phyloP scores from a whole-genome alignment of 2,113 vertebrate genomes.

The Ornithorhynchus anatinus region DNA sequence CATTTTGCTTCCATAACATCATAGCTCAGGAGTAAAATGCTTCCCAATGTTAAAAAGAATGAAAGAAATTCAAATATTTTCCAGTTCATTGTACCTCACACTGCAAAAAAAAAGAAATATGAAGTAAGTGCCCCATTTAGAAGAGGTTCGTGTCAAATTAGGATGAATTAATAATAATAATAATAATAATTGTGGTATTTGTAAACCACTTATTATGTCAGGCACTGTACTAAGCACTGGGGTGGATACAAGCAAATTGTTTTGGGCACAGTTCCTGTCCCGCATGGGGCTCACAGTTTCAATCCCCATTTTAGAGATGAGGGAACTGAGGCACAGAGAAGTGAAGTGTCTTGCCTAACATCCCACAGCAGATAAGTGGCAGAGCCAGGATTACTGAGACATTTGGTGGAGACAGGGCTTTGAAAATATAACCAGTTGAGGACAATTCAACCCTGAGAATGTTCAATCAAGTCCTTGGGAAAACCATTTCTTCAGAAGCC shows the following conservation, averaged over 20 bases:
- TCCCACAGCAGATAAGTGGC: no score
- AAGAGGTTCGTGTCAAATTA: neutral
- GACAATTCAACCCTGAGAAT: neutral
- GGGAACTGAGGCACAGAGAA: no score
- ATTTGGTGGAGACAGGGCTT: neutral
- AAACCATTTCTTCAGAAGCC: constrained; percentile 16
- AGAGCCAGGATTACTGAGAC: neutral
- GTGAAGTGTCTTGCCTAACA: no score
- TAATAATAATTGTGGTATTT: no score
- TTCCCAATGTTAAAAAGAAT: neutral
- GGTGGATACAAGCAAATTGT: no score
- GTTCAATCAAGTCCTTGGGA: neutral
- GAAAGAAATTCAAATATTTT: neutral
- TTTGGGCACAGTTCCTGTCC: no score
- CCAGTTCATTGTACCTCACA: neutral
- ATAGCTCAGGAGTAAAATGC: no score
- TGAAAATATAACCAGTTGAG: neutral
- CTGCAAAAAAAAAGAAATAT: neutral
- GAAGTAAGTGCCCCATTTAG: neutral
- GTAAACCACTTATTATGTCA: no score
- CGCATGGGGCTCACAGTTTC: no score
- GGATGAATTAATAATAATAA: neutral
- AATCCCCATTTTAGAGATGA: no score
- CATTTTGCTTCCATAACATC: no score
- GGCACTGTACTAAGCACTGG: no score